phyloP scores from a whole-genome alignment of 2,888 invertebrate genomes.

The Stegophylla sp. region DNA sequence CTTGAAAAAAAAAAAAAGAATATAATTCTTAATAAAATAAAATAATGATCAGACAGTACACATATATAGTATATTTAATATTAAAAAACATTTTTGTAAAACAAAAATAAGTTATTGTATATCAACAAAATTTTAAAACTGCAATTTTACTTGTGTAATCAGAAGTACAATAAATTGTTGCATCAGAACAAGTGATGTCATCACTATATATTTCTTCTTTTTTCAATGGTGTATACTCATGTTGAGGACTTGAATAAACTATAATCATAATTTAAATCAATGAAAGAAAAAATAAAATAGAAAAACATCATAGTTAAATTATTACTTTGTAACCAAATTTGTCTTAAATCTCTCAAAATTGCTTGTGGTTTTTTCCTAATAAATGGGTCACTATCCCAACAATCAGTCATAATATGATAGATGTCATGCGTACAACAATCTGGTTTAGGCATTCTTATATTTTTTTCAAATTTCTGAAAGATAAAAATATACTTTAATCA shows the following conservation, averaged over 20 bases:
- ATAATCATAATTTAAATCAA: conserved; percentile 1
- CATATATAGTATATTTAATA: too few species aligned
- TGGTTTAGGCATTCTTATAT: conserved; percentile 69
- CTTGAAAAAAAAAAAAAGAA: conserved; percentile 30
- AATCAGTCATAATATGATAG: conserved; percentile 78
- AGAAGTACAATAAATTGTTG: conserved; percentile 54
- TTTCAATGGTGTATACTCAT: conserved; percentile 54
- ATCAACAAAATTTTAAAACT: too few species aligned
- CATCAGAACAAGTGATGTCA: conserved; percentile 50
- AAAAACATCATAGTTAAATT: background rate
- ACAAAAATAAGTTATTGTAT: too few species aligned
- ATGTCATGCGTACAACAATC: conserved; percentile 77
- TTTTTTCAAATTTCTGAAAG: conserved; percentile 74
- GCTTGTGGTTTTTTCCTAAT: conserved; percentile 80
- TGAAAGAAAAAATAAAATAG: background rate
- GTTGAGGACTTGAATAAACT: conserved; percentile 54
- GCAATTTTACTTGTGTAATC: conserved; percentile 42
- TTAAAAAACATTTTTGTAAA: too few species aligned
- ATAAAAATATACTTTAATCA: conserved; percentile 62
- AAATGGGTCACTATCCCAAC: conserved; percentile 80
- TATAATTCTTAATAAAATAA: background rate
- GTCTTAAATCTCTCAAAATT: conserved; percentile 84
- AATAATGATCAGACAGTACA: background rate
- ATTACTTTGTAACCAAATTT: conserved; percentile 76
- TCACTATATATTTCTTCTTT: conserved; percentile 55